Percentiles rank a stretch among this genome's conserved stretches.
These are phyloP conservation scores for Mormyrops attenuatus DNA, from an alignment of 2,797 vertebrate species.

Conservation along the genomic window DNA sequence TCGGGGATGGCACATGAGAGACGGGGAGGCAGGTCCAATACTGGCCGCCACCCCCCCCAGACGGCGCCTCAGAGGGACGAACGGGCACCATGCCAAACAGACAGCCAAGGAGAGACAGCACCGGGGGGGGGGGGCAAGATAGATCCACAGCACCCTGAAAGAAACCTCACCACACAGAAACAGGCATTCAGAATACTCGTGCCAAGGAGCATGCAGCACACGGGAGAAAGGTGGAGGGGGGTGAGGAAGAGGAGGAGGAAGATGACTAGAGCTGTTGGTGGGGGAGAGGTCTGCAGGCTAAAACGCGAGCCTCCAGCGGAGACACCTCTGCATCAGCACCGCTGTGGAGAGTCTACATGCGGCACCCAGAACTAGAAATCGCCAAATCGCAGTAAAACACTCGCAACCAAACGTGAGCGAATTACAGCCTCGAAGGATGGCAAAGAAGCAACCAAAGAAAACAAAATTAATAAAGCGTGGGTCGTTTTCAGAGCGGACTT, in stretches of 20 bases:
- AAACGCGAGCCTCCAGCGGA: not conserved
- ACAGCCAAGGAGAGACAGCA: slow-evolving; percentile 24
- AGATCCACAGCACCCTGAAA: slow-evolving; percentile 48
- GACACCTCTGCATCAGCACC: not conserved
- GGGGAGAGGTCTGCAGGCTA: not conserved
- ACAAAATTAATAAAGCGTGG: not conserved
- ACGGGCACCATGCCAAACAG: slow-evolving; percentile 37
- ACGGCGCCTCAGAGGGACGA: slow-evolving; percentile 23
- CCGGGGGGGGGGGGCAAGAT: slow-evolving; percentile 10
- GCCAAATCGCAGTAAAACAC: not conserved
- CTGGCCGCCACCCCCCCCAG: not conserved
- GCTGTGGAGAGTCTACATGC: not conserved
- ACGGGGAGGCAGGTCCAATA: not conserved
- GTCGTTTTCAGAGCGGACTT: not conserved
- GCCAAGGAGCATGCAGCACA: slow-evolving; percentile 65
- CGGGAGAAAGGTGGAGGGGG: slow-evolving; percentile 42
- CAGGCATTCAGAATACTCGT: slow-evolving; percentile 58
- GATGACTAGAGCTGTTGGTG: slow-evolving; percentile 31
- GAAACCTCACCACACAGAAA: slow-evolving; percentile 41
- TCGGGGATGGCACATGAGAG: slow-evolving; percentile 19
- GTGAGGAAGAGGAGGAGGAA: slow-evolving; percentile 31
- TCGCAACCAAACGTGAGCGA: not conserved
- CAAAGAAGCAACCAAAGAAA: not conserved
- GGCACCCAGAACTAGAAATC: not conserved
- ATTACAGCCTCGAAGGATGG: not conserved